A percentile compares a stretch with the other conserved stretches of the same genome.
Evolutionary conservation across 2,888 invertebrate genomes (phyloP).

Genomic region (Neocrepidodera transversa): DNA sequence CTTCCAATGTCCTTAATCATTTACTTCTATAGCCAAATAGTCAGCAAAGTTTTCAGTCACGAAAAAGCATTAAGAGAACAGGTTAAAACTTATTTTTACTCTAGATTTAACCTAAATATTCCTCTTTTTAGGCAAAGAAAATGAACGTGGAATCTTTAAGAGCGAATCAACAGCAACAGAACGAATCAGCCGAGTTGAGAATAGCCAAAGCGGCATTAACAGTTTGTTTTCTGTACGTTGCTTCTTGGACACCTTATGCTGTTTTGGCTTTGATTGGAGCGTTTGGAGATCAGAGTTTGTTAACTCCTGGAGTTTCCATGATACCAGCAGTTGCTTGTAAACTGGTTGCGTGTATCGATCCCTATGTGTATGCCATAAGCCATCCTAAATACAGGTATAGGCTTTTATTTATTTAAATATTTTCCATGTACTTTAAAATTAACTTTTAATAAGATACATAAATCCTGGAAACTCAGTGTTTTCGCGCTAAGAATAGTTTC

Average conservation of each 20-base stretch:
- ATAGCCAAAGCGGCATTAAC: conserved; percentile 90
- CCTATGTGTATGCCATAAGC: conserved; percentile 89
- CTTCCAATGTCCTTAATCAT: conserved; percentile 80
- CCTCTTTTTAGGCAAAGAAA: conserved; percentile 73
- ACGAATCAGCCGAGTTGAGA: conserved; percentile 79
- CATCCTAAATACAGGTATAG: conserved; percentile 85
- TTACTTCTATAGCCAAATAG: conserved; percentile 86
- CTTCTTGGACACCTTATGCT: conserved; percentile 92
- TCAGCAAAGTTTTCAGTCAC: conserved; percentile 85
- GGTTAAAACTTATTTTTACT: conserved; percentile 51
- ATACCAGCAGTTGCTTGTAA: conserved; percentile 88
- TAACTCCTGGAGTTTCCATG: conserved; percentile 83
- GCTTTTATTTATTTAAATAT: too few relatives aligned
- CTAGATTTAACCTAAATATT: too few relatives aligned
- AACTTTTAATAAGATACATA: too few relatives aligned
- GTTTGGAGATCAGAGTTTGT: conserved; percentile 76
- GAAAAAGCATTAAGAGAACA: conserved; percentile 81
- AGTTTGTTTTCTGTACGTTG: conserved; percentile 82
- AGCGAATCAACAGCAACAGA: conserved; percentile 70
- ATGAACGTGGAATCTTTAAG: conserved; percentile 89
- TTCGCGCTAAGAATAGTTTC: too few relatives aligned
- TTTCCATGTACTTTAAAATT: too few relatives aligned
- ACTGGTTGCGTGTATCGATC: conserved; percentile 89
- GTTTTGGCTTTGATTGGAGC: conserved; percentile 82
- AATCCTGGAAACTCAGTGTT: too few relatives aligned